Evolutionary conservation across 37 sponge, comb jelly and placozoan genomes (phyloP).

Genomic region (Halisarca cf. caerulea): DNA sequence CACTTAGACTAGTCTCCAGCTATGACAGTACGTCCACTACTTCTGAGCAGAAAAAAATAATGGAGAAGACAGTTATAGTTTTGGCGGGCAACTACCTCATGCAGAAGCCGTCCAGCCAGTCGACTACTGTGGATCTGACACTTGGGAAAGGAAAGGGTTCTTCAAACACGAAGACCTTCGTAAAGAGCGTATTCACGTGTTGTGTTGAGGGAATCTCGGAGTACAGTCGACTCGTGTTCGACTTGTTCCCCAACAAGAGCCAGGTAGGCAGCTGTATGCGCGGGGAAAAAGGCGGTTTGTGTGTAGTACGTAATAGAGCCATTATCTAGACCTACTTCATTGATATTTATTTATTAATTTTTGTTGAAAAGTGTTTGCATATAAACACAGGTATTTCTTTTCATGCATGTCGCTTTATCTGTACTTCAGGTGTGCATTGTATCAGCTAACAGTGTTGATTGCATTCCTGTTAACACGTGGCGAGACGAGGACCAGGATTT

Average conservation of each 20-base stretch:
- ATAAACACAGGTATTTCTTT: too few relatives aligned
- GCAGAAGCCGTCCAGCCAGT: constrained; percentile 16
- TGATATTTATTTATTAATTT: too few relatives aligned
- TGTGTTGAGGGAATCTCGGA: constrained; percentile 77
- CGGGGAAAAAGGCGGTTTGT: not conserved
- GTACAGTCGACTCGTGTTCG: constrained; percentile 82
- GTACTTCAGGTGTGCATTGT: constrained; percentile 61
- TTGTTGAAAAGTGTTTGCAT: too few relatives aligned
- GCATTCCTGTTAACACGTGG: constrained; percentile 80
- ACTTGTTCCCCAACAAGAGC: constrained; percentile 73
- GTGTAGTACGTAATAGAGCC: too few relatives aligned
- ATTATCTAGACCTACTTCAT: too few relatives aligned
- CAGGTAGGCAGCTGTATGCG: constrained; percentile 43
- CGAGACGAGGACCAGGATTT: constrained; percentile 85
- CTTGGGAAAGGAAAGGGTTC: not conserved
- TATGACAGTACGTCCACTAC: too few relatives aligned
- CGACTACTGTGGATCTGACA: constrained; percentile 43
- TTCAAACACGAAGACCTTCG: not conserved
- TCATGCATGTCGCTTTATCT: too few relatives aligned
- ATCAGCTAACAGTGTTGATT: constrained; percentile 58
- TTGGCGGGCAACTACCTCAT: constrained; percentile 56
- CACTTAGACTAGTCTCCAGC: too few relatives aligned
- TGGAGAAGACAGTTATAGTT: constrained; percentile 84
- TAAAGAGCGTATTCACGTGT: constrained; percentile 83
- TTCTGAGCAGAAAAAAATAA: too few relatives aligned